These are phyloP conservation scores for Sphenodon punctatus DNA, from an alignment of 2,797 vertebrate species.

Conservation along the genomic window DNA sequence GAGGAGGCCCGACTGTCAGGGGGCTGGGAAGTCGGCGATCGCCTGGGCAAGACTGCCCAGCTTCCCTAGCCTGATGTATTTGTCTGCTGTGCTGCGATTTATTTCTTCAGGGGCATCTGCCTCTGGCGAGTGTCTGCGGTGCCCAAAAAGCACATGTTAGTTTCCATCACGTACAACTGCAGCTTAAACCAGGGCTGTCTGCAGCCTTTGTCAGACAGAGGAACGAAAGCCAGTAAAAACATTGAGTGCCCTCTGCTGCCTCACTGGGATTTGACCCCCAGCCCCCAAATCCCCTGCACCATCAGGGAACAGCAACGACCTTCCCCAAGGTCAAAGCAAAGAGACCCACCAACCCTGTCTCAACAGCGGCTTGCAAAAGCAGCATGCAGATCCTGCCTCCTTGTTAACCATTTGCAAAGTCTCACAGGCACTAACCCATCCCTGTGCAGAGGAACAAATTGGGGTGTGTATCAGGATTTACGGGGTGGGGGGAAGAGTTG, in stretches of 20 bases:
- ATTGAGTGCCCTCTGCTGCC: background rate
- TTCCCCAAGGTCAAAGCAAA: conserved; percentile 25
- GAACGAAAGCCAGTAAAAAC: background rate
- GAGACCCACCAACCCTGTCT: no score
- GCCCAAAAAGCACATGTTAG: background rate
- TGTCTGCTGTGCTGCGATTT: no score
- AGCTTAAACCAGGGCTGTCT: background rate
- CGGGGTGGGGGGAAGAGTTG: no score
- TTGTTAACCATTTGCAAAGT: rapidly evolving
- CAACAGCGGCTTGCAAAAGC: no score
- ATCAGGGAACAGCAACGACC: background rate
- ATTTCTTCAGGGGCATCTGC: background rate
- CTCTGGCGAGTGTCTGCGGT: background rate
- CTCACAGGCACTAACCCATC: rapidly evolving
- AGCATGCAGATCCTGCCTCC: background rate
- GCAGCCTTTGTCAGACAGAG: background rate
- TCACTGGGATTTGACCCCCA: background rate
- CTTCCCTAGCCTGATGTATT: no score
- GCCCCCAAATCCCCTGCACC: background rate
- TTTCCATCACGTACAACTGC: conserved; percentile 40
- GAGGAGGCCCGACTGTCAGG: rapidly evolving
- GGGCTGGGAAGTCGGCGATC: background rate
- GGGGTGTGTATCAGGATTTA: no score
- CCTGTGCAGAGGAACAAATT: background rate
- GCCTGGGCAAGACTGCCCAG: no score